Base-by-base conservation (phyloP, 2,113 vertebrate genomes). In the Orcinus orca region DNA sequence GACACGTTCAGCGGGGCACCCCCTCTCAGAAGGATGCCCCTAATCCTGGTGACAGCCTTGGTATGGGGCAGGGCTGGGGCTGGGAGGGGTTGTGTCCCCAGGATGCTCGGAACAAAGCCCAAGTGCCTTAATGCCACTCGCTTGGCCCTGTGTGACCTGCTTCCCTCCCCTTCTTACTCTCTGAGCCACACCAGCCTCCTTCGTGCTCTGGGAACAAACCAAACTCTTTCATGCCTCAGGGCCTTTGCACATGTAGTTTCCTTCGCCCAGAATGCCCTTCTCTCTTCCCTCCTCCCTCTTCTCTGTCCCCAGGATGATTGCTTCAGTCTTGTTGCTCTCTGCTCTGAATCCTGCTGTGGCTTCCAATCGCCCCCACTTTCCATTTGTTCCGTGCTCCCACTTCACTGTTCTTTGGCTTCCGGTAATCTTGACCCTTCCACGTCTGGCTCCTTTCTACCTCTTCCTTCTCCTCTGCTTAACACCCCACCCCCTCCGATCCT, bases 21-120 rank as follows among this genome's bases (percentile, higher is more conserved):
- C 95, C 94, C 92, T 63, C 97, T 44, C 97, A 97, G 97, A 96
- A 98, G 25, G 97, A 98, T 0, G 85, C 70, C 25, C 81, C 94
- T 60, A 87, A 98, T 96, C 29, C 98, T 73, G 90, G 90, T 76
- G 77, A 90, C 79, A 76, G 87, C 44, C 83, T 90, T 53, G 98
- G 98, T 98, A 98, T 79, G 97, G 53, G 86, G 44, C 38, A 8
- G 31, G 60, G 68, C 70, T 41, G 67, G 89, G 90, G 74, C 13
- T 1, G 38, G 65, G 83, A 76, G 74, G 55, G 23, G 13, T 41
- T 31, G 68, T 74, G 50, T 55, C 36, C n/a, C 71, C 29, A 7
- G n/a, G 88, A 60, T 14, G 6, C 71, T 90, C n/a, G 68, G 50
- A 58, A 58, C 80, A 38, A 91, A 88, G n/a, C 74, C 44, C 47